These are phyloP conservation scores for Pelmatolapia mariae DNA, from an alignment of 2,113 vertebrate genomes.

Conservation along the genomic window DNA sequence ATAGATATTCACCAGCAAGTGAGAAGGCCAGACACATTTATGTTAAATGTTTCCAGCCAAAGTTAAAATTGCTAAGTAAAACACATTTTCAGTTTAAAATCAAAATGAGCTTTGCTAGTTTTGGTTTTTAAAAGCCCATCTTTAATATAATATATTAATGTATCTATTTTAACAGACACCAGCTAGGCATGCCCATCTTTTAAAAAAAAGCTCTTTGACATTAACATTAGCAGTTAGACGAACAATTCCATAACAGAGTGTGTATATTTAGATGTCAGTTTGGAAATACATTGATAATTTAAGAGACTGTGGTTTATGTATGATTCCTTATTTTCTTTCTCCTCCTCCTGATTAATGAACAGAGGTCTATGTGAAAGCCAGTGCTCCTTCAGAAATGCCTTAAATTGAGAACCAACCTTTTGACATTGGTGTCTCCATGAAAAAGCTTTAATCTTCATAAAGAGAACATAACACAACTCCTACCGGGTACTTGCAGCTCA, in stretches of 20 bases:
- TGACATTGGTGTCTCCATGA: not conserved
- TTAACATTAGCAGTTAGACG: not conserved
- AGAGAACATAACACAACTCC: slow-evolving; percentile 15
- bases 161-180: not conserved
- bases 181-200: not conserved
- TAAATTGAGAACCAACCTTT: not conserved
- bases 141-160: not conserved
- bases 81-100: not conserved
- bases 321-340: not conserved
- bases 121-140: not conserved
- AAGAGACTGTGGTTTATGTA: not conserved
- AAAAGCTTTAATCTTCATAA: not conserved
- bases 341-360: not conserved
- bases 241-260: no score
- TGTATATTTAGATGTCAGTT: not conserved
- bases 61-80: not conserved
- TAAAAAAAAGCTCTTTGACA: not conserved
- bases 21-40: not conserved
- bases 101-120: not conserved
- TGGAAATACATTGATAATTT: not conserved
- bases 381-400: not conserved
- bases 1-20: not conserved
- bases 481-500: slow-evolving; percentile 89
- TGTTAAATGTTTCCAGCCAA: not conserved
- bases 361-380: not conserved